Conservation (phyloP, 64 coral and sea anemone genomes). For the Montipora cactus region DNA sequence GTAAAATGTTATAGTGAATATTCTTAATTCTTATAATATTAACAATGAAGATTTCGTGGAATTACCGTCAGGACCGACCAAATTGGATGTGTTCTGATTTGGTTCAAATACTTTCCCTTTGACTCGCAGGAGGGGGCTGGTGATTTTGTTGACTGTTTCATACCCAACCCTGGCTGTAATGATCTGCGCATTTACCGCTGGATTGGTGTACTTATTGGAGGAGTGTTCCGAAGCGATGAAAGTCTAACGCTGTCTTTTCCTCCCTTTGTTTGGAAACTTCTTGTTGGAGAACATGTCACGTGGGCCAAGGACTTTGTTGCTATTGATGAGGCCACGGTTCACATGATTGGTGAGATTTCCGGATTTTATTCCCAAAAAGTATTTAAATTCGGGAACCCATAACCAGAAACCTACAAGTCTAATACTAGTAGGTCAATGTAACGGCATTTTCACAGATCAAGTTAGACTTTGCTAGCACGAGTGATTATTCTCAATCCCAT, state of each 20-base stretch:
- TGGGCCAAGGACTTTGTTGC: conserved; percentile 88
- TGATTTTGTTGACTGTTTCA: conserved; percentile 86
- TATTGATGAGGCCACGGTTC: conserved; percentile 87
- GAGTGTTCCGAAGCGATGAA: conserved; percentile 91
- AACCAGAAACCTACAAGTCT: too few species aligned
- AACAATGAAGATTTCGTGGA: too few species aligned
- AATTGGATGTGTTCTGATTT: too few species aligned
- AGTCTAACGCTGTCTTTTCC: conserved; percentile 85
- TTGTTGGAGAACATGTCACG: conserved; percentile 96
- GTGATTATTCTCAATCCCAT: too few species aligned
- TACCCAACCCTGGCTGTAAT: conserved; percentile 87
- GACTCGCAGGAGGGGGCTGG: conserved; percentile 73
- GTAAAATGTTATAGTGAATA: too few species aligned
- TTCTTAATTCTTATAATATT: too few species aligned
- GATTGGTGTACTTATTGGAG: conserved; percentile 91
- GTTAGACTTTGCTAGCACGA: too few species aligned
- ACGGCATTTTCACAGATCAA: too few species aligned
- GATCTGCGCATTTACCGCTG: conserved; percentile 55
- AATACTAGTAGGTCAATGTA: too few species aligned
- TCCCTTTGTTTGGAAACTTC: conserved; percentile 95
- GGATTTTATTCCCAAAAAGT: too few species aligned
- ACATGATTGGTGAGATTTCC: conserved; percentile 72
- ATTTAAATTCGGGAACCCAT: too few species aligned
- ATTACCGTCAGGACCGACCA: too few species aligned
- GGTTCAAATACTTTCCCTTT: neutral